phyloP scores from a whole-genome alignment of 2,113 vertebrate genomes.

The Melanerpes formicivorus region DNA sequence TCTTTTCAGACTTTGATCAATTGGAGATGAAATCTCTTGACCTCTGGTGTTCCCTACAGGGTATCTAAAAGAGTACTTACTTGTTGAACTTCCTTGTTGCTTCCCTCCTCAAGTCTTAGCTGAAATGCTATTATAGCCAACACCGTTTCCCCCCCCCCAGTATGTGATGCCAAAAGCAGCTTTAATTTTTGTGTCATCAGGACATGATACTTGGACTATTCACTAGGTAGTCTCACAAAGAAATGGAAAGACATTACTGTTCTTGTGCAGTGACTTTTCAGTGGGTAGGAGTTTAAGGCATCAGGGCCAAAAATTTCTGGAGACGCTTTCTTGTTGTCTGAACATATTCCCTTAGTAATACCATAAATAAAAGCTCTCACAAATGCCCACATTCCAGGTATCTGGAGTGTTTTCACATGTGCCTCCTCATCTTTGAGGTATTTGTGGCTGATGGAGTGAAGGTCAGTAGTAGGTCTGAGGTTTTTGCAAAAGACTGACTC shows the following conservation, averaged over 20 bases:
- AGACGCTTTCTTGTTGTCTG: neutral
- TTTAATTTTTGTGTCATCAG: neutral
- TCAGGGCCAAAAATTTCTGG: neutral
- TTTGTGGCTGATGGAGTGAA: neutral
- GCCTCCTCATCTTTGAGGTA: neutral
- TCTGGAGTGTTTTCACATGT: neutral
- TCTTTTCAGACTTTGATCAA: too few relatives aligned
- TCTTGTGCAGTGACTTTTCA: neutral
- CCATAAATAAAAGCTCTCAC: neutral
- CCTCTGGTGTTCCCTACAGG: too few relatives aligned
- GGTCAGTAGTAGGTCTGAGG: neutral
- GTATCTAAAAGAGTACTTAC: too few relatives aligned
- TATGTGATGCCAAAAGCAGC: fast-evolving
- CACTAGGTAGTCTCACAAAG: neutral
- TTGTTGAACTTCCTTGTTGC: neutral
- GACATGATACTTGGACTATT: neutral
- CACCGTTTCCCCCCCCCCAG: neutral
- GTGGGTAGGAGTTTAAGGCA: neutral
- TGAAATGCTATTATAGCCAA: neutral
- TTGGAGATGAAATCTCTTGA: too few relatives aligned
- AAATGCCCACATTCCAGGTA: neutral
- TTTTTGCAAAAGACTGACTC: neutral
- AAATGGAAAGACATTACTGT: neutral
- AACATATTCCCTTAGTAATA: neutral
- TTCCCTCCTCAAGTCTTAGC: neutral